Evolutionary conservation across 2,113 vertebrate genomes (phyloP).

Genomic region (Centropus unirufus): DNA sequence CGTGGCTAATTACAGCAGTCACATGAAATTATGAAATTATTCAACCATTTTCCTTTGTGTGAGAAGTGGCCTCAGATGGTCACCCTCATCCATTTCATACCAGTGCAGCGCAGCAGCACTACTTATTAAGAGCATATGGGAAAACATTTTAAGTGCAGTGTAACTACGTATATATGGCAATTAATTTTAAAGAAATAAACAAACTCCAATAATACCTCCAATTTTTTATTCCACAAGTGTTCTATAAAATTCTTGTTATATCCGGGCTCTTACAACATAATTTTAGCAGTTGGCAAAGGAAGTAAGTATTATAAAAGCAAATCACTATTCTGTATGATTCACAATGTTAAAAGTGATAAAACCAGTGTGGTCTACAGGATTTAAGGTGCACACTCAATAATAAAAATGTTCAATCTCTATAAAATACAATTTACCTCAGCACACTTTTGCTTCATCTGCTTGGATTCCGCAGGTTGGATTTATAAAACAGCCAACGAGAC

Average conservation of each 20-base stretch:
- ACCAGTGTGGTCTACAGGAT: background rate
- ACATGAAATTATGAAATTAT: constrained; percentile 40
- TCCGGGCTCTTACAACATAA: background rate
- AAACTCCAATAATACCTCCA: constrained; percentile 52
- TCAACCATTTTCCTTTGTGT: constrained; percentile 35
- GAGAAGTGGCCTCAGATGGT: constrained; percentile 31
- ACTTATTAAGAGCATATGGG: constrained; percentile 27
- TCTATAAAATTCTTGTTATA: constrained; percentile 62
- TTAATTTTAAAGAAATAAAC: constrained; percentile 71
- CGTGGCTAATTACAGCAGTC: constrained; percentile 13
- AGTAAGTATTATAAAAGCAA: background rate
- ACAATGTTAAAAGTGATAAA: background rate
- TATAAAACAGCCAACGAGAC: background rate
- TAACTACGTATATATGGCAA: constrained; percentile 57
- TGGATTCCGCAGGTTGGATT: background rate
- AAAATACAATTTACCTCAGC: background rate
- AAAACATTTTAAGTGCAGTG: constrained; percentile 4
- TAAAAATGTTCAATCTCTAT: background rate
- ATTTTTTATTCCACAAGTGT: constrained; percentile 51
- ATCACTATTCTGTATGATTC: background rate
- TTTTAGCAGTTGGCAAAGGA: constrained; percentile 24
- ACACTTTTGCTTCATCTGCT: background rate
- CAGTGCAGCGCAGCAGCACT: background rate
- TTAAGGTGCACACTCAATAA: background rate
- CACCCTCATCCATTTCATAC: background rate